Base-by-base conservation (phyloP, 2,797 vertebrate genomes). In the Loriculus beryllinus region DNA sequence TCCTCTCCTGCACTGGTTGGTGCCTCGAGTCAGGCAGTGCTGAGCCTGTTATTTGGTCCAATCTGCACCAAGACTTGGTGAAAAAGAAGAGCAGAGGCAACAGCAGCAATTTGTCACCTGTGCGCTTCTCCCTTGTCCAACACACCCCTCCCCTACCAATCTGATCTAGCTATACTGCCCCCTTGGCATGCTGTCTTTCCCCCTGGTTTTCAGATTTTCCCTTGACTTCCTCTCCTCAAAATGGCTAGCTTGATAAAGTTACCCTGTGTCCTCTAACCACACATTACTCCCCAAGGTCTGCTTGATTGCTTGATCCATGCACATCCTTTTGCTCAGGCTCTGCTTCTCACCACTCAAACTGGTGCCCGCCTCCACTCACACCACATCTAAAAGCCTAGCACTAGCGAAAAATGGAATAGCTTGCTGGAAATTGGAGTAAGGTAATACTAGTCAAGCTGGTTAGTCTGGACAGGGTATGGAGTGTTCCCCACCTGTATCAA, bases 81-180 rank as follows among this genome's bases (percentile, higher is more conserved):
- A 70, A 71, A 76, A 63, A 86, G 17, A 74, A 71, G 26, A 92
- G 56, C n/a, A 63, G 60, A 74, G 16, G 67, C 49, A 56, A 33
- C 54, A 49, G 49, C 43, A 70, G 62, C 63, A 82, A 48, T 51
- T 88, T 10, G 52, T 80, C 39, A 35, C 10, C 25, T 77, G 56
- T 51, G 12, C 13, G 22, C 25, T 83, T 84, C 74, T 86, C 37
- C 20, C 6, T 74, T 56, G 26, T 25, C 72, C 16, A 3, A 52
- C 33, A 52, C 0, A 0, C 3, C 17, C 17, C 80, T 90, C 65
- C 37, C 11, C 7, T 47, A 35, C 9, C 40, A 77, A 15, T 26
- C 14, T 35, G 17, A 65, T 16, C 37, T 28, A 62, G 25, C 33
- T 39, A 20, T 29, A 12, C 31, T 28, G 33, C 8, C 9, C 19